These are phyloP conservation scores for Desmophyllum pertusum DNA, from an alignment of 92 coral and sea anemone genomes.

Conservation along the genomic window DNA sequence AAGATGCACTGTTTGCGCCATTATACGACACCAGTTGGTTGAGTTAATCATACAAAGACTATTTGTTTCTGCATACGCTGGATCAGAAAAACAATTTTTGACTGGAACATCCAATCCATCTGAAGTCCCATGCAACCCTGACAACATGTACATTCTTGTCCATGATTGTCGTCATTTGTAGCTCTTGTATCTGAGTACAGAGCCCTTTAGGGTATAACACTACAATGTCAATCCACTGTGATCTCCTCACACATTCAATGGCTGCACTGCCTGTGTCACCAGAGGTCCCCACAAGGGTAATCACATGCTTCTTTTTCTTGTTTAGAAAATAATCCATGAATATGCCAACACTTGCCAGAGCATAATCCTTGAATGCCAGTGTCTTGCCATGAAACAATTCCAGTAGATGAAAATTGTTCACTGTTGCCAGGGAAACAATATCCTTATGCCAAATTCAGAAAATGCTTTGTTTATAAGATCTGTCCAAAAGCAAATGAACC, in stretches of 20 bases:
- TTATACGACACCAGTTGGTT: slow-evolving; percentile 81
- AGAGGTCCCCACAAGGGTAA: slow-evolving; percentile 77
- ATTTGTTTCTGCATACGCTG: slow-evolving; percentile 49
- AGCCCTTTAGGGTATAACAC: slow-evolving; percentile 83
- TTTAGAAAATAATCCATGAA: slow-evolving; percentile 79
- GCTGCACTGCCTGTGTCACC: slow-evolving; percentile 99
- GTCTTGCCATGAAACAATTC: slow-evolving; percentile 97
- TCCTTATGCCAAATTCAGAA: slow-evolving; percentile 60
- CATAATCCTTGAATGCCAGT: slow-evolving; percentile 88
- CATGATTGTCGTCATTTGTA: slow-evolving; percentile 88
- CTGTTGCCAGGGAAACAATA: slow-evolving; percentile 56
- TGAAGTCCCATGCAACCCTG: slow-evolving; percentile 75
- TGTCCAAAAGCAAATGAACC: slow-evolving; percentile 15
- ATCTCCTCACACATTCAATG: slow-evolving; percentile 75
- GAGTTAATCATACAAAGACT: slow-evolving; percentile 82
- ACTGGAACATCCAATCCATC: slow-evolving; percentile 80
- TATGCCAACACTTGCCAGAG: slow-evolving; percentile 70
- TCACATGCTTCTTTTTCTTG: slow-evolving; percentile 66
- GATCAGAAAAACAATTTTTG: slow-evolving; percentile 65
- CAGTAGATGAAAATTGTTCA: slow-evolving; percentile 62
- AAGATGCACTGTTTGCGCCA: slow-evolving; percentile 83
- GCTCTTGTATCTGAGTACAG: slow-evolving; percentile 79
- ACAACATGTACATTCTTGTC: slow-evolving; percentile 83
- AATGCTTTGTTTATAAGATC: slow-evolving; percentile 78
- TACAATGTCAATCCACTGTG: slow-evolving; percentile 68